Percentiles rank a stretch among this genome's conserved stretches.
These are phyloP conservation scores for Pseudomyrmex sp. DNA, from an alignment of 1,140 invertebrate genomes.

Conservation along the genomic window DNA sequence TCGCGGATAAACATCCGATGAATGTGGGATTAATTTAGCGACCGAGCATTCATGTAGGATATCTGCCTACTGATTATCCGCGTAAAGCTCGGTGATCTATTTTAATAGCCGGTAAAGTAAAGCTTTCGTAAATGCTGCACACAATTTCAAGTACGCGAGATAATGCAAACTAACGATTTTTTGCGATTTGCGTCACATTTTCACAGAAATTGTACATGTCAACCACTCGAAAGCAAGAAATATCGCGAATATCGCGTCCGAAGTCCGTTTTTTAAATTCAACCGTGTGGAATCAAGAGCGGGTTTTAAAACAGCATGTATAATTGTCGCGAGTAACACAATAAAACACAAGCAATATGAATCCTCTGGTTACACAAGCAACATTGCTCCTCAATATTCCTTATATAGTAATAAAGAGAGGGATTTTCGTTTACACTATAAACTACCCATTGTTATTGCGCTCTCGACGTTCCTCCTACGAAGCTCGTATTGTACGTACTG, in stretches of 20 bases:
- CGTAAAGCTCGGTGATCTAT: conserved; percentile 43
- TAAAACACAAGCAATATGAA: background rate
- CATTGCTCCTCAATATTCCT: conserved; percentile 9
- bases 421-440: conserved; percentile 50
- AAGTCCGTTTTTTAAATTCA: too few species aligned
- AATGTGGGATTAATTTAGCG: conserved; percentile 64
- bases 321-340: background rate
- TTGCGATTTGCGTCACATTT: background rate
- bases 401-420: conserved; percentile 2
- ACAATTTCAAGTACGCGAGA: background rate
- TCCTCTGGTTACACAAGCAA: background rate
- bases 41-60: conserved; percentile 35
- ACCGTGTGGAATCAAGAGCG: background rate
- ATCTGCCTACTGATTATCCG: conserved; percentile 36
- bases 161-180: background rate
- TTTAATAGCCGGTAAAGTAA: conserved; percentile 36
- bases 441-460: conserved; percentile 35
- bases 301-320: background rate
- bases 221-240: background rate
- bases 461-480: background rate
- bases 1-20: conserved; percentile 41
- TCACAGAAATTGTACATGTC: background rate
- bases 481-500: conserved; percentile 30
- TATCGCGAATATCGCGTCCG: background rate
- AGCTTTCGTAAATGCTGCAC: background rate